Base-by-base conservation (phyloP, 2,113 vertebrate genomes). In the Trachemys scripta region DNA sequence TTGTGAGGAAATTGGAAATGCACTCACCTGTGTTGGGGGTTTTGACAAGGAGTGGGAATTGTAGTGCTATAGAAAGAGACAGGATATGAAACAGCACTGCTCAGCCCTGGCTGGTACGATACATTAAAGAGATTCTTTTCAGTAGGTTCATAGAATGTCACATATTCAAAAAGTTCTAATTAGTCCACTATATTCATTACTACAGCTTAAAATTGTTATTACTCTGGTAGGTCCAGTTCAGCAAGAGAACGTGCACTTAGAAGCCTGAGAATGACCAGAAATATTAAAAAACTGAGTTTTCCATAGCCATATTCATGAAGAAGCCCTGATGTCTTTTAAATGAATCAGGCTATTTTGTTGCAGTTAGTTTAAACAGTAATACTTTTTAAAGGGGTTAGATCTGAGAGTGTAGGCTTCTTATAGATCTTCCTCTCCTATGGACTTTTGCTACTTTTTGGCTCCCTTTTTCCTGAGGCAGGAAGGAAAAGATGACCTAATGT, bases 221-320 rank as follows among this genome's bases (percentile, higher is more conserved):
- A 47, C 4, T 27, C 25, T 5, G 27, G 24, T 57, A 78, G 35
- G 49, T 84, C 35, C 69, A n/a, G 42, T 51, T 51, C 45, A 51
- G 6, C 79, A 75, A n/a, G 69, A 10, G 42, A 10, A 10, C 17
- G 88, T 89, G n/a, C 25, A 35, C 82, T 85, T 24, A 90, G 59
- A 93, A 92, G 25, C 31, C 51, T n/a, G 92, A 93, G 49, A 89
- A 29, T 49, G 85, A 20, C 42, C 14, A 88, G 89, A 96, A 90
- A 17, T 1, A 49, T 38, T 88, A 38, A 95, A 45, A 88, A 82
- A 22, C n/a, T 1, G 2, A 88, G 82, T 72, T 14, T 11, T 83
- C 20, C 57, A 91, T 82, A 75, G 72, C 42, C 51, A 35, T 11
- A 11, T 45, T 69, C 72, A 50, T 12, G 0, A 89, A 94, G 83